These are phyloP conservation scores for Ligdia adustata DNA, from an alignment of 2,888 invertebrate genomes.

Conservation along the genomic window DNA sequence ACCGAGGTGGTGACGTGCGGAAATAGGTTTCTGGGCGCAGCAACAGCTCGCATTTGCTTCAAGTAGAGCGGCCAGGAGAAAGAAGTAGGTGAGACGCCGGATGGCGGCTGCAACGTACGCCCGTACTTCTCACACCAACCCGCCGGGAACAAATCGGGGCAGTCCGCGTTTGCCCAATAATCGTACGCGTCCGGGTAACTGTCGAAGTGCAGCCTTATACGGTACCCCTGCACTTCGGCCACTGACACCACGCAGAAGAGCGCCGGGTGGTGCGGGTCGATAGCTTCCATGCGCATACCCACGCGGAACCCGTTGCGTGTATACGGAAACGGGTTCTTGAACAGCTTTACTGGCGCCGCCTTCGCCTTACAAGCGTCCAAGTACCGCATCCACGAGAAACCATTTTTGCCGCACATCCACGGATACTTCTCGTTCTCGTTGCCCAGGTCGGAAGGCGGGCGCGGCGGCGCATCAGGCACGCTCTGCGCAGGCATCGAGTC, in stretches of 20 bases:
- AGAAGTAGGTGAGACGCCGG: conserved; percentile 81
- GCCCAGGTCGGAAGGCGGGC: conserved; percentile 37
- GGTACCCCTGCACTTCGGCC: conserved; percentile 91
- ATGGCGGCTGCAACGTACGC: conserved; percentile 91
- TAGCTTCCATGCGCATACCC: conserved; percentile 96
- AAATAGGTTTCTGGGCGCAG: conserved; percentile 92
- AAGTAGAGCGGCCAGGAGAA: conserved; percentile 95
- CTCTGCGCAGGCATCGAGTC: conserved; percentile 52
- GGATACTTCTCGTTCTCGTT: conserved; percentile 83
- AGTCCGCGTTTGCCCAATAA: conserved; percentile 97
- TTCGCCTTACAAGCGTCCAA: conserved; percentile 89
- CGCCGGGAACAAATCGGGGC: conserved; percentile 94
- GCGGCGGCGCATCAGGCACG: conserved; percentile 10
- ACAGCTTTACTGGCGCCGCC: conserved; percentile 90
- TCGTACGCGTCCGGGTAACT: conserved; percentile 95
- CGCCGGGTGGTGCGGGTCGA: conserved; percentile 96
- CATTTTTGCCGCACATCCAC: conserved; percentile 88
- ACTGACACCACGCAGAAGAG: conserved; percentile 95
- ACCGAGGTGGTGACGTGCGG: conserved; percentile 87
- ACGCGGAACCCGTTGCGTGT: conserved; percentile 90
- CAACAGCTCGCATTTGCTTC: conserved; percentile 88
- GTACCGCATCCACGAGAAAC: conserved; percentile 91
- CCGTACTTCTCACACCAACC: conserved; percentile 97
- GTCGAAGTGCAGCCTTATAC: conserved; percentile 95
- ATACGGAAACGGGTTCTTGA: conserved; percentile 91